Conservation (phyloP, 2,888 invertebrate species). For the Odontomyia ornata region DNA sequence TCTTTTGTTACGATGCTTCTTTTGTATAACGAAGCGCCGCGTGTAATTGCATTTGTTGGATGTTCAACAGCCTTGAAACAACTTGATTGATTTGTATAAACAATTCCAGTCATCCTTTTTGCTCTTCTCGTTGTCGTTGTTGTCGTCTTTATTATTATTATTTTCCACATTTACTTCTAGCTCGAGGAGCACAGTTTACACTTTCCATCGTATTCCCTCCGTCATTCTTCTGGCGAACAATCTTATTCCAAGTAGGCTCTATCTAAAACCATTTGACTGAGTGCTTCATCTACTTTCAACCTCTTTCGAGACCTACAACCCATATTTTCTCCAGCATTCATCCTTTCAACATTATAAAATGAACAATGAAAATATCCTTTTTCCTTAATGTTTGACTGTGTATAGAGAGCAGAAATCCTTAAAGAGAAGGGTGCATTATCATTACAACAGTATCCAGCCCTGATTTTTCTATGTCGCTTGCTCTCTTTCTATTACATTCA, state of each 20-base stretch:
- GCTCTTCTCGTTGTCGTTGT: too few relatives aligned
- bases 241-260: neutral
- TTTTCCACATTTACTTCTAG: constrained; percentile 17
- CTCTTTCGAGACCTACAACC: neutral
- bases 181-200: neutral
- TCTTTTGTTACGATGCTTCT: neutral
- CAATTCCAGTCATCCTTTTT: constrained; percentile 12
- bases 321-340: neutral
- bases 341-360: constrained; percentile 33
- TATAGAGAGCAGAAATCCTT: constrained; percentile 17
- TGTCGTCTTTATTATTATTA: constrained; percentile 13
- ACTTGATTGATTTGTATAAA: constrained; percentile 45
- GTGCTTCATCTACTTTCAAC: neutral
- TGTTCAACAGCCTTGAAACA: constrained; percentile 42
- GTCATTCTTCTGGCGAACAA: neutral
- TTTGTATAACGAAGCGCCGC: neutral
- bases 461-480: neutral
- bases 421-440: constrained; percentile 28
- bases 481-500: neutral
- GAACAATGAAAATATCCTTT: constrained; percentile 42
- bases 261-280: neutral
- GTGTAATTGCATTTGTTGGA: constrained; percentile 26
- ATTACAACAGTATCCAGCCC: constrained; percentile 16
- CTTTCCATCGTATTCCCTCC: neutral
- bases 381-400: constrained; percentile 27